phyloP scores from a whole-genome alignment of 1,140 invertebrate species.

The Bilobella aurantiaca region DNA sequence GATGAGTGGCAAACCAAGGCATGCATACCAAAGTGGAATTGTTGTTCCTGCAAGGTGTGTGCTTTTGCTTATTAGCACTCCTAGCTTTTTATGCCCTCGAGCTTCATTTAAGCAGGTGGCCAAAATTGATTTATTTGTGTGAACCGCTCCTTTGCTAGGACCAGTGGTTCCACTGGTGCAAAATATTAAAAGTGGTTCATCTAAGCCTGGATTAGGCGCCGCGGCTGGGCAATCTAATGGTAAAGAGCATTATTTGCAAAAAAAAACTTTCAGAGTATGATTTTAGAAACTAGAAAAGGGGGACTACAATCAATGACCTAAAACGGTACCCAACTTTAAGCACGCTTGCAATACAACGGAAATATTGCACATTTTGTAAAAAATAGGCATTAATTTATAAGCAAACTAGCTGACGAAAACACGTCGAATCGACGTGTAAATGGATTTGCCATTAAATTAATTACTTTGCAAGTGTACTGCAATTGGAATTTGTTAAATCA shows the following conservation, averaged over 20 bases:
- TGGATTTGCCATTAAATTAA: too few relatives aligned
- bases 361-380: too few relatives aligned
- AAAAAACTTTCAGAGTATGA: too few relatives aligned
- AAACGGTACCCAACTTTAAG: too few relatives aligned
- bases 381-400: too few relatives aligned
- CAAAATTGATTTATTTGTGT: slow-evolving; percentile 22
- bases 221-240: slow-evolving; percentile 19
- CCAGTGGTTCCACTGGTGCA: slow-evolving; percentile 31
- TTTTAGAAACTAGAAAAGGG: too few relatives aligned
- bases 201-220: neutral
- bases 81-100: slow-evolving; percentile 16
- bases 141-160: slow-evolving; percentile 27
- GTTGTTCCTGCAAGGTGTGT: slow-evolving; percentile 31
- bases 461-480: too few relatives aligned
- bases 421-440: too few relatives aligned
- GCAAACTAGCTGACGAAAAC: too few relatives aligned
- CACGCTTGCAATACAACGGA: too few relatives aligned
- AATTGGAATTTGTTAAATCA: too few relatives aligned
- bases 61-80: slow-evolving; percentile 21
- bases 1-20: slow-evolving; percentile 21
- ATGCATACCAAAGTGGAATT: slow-evolving; percentile 27
- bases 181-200: slow-evolving; percentile 25
- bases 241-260: slow-evolving; percentile 9
- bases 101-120: slow-evolving; percentile 20
- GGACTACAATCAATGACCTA: too few relatives aligned